phyloP scores from a whole-genome alignment of 35 echinoderm and acorn worm species.

The Hemicentrotus pulcherrimus region DNA sequence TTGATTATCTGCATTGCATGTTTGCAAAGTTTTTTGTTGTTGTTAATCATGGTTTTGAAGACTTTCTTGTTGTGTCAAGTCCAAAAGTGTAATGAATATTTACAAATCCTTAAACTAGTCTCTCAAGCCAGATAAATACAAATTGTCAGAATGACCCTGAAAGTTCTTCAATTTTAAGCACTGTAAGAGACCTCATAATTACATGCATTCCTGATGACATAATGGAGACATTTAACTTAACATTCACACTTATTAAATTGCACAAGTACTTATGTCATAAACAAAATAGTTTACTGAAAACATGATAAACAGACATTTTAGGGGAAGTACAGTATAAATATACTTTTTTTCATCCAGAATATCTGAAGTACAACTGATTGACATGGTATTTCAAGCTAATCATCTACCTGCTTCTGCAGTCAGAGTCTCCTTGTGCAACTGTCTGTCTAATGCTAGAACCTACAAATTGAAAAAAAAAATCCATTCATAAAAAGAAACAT shows the following conservation, averaged over 20 bases:
- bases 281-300: no score
- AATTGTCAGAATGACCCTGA: not conserved
- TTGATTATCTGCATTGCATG: not conserved
- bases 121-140: not conserved
- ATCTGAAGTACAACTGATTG: not conserved
- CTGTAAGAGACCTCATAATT: not conserved
- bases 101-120: no score
- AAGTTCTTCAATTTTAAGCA: not conserved
- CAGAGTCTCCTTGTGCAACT: not conserved
- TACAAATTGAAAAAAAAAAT: not conserved
- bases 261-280: no score
- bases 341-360: no score
- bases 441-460: not conserved
- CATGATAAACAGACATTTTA: no score
- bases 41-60: not conserved
- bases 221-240: no score
- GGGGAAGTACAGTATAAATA: no score
- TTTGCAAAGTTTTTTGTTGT: not conserved
- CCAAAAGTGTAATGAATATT: not conserved
- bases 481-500: not conserved
- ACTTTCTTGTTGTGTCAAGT: not conserved
- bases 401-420: not conserved
- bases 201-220: not conserved
- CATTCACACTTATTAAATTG: no score
- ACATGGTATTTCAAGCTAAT: not conserved